These are phyloP conservation scores for Campoletis sonorensis DNA, from an alignment of 1,140 invertebrate genomes.

Conservation along the genomic window DNA sequence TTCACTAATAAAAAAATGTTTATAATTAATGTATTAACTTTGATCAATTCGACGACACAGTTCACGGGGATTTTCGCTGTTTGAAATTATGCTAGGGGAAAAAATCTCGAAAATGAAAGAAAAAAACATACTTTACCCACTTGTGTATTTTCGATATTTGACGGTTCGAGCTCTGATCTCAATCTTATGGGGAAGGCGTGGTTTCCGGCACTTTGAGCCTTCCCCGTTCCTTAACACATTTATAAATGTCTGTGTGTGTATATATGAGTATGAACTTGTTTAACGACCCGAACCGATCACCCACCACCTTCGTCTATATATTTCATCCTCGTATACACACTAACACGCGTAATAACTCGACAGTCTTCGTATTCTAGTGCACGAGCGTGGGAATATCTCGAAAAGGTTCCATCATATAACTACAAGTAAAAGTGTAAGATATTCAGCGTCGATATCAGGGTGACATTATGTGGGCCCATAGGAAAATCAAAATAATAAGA, in stretches of 20 bases:
- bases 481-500: too few species aligned
- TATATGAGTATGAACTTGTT: conserved; percentile 50
- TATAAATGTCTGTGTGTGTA: background rate
- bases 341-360: background rate
- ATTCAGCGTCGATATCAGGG: too few species aligned
- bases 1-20: too few species aligned
- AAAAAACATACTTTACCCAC: background rate
- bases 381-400: conserved; percentile 40
- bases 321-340: background rate
- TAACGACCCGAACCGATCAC: conserved; percentile 48
- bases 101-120: background rate
- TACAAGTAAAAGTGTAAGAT: background rate
- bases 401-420: conserved; percentile 15
- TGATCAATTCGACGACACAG: too few species aligned
- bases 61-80: too few species aligned
- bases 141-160: conserved; percentile 1
- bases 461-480: too few species aligned
- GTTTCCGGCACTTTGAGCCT: conserved; percentile 57
- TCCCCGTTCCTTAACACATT: conserved; percentile 52
- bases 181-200: conserved; percentile 53
- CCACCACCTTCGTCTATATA: background rate
- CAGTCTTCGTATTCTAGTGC: background rate
- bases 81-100: too few species aligned
- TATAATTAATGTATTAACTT: too few species aligned
- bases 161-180: conserved; percentile 42